phyloP scores from a whole-genome alignment of 2,113 vertebrate genomes.

The Nyctibius bracteatus region DNA sequence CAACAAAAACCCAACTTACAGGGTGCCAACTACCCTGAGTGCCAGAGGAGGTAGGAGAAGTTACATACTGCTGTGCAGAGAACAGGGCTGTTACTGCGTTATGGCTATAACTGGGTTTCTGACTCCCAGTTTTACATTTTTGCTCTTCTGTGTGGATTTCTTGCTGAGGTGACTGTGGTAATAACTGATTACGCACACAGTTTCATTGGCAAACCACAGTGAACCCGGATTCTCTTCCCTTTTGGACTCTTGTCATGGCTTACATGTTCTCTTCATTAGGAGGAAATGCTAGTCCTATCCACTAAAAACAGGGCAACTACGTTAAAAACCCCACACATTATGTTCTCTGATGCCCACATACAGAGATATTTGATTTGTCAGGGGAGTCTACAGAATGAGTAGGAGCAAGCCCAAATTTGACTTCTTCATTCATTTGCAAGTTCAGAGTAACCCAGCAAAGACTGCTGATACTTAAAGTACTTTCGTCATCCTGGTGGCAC shows the following conservation, averaged over 20 bases:
- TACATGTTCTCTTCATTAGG: neutral
- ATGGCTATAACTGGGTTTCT: neutral
- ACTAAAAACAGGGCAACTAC: neutral
- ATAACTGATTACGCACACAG: neutral
- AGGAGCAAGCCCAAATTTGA: neutral
- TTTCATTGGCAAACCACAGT: neutral
- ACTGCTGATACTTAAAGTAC: neutral
- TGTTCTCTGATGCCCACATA: neutral
- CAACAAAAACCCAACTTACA: neutral
- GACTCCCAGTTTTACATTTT: neutral
- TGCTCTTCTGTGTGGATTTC: neutral
- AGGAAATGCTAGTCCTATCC: neutral
- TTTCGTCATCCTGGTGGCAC: neutral
- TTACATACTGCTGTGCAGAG: neutral
- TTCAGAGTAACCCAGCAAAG: neutral
- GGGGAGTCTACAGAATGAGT: neutral
- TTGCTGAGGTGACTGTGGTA: neutral
- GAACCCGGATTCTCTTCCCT: neutral
- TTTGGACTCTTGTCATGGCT: neutral
- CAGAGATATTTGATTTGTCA: neutral
- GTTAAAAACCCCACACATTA: fast-evolving
- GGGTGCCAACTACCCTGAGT: neutral
- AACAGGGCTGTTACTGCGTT: neutral
- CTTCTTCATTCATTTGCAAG: neutral
- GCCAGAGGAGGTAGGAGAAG: neutral